Conservation (phyloP, 2,888 invertebrate genomes). For the Gandaritis pyraliata region DNA sequence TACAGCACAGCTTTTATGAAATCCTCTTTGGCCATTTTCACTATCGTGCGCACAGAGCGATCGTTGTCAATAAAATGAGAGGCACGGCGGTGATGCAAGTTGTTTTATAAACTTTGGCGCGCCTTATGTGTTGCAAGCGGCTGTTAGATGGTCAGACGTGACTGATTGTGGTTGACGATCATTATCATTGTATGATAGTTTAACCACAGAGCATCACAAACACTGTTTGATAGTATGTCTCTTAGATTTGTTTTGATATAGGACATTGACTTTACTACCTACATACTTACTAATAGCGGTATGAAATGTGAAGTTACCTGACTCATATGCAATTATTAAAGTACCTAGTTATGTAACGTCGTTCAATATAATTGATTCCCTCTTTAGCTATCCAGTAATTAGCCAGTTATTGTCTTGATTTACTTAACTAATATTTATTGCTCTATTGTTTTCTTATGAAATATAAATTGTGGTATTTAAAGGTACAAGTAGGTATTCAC, state of each 20-base stretch:
- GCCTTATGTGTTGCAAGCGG: constrained; percentile 44
- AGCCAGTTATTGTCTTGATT: background rate
- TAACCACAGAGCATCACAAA: no score
- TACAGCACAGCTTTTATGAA: constrained; percentile 72
- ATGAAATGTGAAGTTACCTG: background rate
- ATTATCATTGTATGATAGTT: constrained; percentile 9
- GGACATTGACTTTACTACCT: constrained; percentile 11
- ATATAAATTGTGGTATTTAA: no score
- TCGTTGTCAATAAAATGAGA: constrained; percentile 71
- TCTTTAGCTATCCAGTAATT: background rate
- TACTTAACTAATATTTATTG: no score
- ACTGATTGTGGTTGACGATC: constrained; percentile 40
- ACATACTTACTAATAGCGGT: no score
- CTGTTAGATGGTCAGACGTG: constrained; percentile 39
- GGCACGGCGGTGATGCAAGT: constrained; percentile 60
- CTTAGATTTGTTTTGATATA: constrained; percentile 16
- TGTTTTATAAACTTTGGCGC: constrained; percentile 73
- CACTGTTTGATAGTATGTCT: constrained; percentile 17
- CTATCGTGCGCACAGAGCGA: constrained; percentile 59
- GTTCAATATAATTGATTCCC: background rate
- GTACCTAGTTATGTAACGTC: background rate
- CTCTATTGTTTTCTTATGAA: no score
- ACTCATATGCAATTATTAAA: constrained; percentile 4
- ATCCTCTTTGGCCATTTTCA: constrained; percentile 73
- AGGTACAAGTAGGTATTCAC: no score